These are phyloP conservation scores for Silurus asotus DNA, from an alignment of 2,113 vertebrate genomes.

Conservation along the genomic window DNA sequence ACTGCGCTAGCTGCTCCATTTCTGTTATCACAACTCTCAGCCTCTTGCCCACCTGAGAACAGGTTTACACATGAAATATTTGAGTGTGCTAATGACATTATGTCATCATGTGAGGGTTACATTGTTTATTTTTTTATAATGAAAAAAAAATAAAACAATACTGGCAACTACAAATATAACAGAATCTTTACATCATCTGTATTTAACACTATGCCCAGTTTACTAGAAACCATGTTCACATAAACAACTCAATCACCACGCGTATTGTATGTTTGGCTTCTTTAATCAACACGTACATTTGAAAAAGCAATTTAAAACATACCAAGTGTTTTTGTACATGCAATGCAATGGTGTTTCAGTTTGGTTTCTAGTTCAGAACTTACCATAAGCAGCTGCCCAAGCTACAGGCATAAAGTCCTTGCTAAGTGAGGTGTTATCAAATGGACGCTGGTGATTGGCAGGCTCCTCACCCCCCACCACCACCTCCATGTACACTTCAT, in stretches of 20 bases:
- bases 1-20: constrained; percentile 82
- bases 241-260: neutral
- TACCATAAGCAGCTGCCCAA: constrained; percentile 84
- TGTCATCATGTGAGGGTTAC: neutral
- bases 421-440: constrained; percentile 77
- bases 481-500: constrained; percentile 89
- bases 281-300: neutral
- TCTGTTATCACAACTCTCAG: constrained; percentile 72
- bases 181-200: neutral
- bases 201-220: neutral
- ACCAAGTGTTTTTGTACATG: neutral
- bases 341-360: neutral
- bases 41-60: constrained; percentile 48
- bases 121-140: too few relatives aligned
- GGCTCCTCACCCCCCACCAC: constrained; percentile 85
- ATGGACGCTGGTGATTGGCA: constrained; percentile 72
- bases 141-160: neutral
- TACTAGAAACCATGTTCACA: neutral
- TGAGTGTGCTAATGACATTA: neutral
- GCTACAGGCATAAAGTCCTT: constrained; percentile 84
- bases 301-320: neutral
- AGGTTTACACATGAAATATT: constrained; percentile 6
- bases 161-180: neutral
- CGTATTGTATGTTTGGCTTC: neutral
- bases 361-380: neutral